Base-by-base conservation (phyloP, 2,888 invertebrate genomes). In the Pollenia labialis region DNA sequence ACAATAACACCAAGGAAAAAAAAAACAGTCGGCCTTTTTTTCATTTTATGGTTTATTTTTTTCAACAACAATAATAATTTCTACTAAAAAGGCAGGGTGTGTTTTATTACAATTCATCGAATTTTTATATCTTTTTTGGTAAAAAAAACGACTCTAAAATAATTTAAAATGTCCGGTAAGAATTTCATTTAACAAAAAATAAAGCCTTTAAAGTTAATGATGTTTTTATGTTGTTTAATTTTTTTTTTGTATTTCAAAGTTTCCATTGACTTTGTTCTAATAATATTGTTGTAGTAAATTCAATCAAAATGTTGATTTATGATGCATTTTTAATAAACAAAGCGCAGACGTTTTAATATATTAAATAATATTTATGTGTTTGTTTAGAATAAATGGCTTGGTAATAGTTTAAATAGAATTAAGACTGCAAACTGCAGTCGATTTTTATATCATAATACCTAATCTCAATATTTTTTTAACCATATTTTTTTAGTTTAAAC, bases 11-110 rank as follows among this genome's bases (percentile, higher is more conserved):
- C 18, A 48, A 81, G 64, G 60, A 69, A 62, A 86, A 75, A 86
- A 62, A 86, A 75, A 86, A 86, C 77, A 74, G 77, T 77, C 84
- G 83, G 86, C 81, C 74, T 84, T 84, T 87, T 86, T 84, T 74
- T 75, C 23, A 85, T 71, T 85, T 77, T 52, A 77, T 85, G 75
- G 69, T 85, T 85, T 66, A 58, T 76, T 85, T 85, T 50, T 16
- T 32, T n/a, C 7, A 66, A 56, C 23, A 80, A 62, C 60, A 44
- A 60, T 82, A 82, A 66, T 46, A 60, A 60, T 84, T 79, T 74
- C 52, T 68, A 79, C 84, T 80, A 48, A 74, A 80, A 79, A 79
- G 74, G 74, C 79, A 69, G 84, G 84, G 84, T 75, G 84, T 85
- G 84, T 80, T 79, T 68, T 79, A 66, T 18, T 58, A 68, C 46